Percentiles rank a stretch among this genome's conserved stretches.
Evolutionary conservation across 2,113 vertebrate genomes (phyloP).

Genomic region (Tricholaema leucomelas): DNA sequence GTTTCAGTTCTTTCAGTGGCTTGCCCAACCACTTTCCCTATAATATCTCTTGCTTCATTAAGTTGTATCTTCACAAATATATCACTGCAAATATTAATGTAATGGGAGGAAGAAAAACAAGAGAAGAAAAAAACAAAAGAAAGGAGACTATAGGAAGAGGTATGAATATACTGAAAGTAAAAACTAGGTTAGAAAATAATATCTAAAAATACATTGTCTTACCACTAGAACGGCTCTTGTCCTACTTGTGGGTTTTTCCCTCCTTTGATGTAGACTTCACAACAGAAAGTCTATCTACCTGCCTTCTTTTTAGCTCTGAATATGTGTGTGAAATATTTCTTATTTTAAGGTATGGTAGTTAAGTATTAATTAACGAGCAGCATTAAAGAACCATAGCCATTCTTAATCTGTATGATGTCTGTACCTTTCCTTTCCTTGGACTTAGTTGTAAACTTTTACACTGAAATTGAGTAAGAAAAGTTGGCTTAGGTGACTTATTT

Average conservation of each 20-base stretch:
- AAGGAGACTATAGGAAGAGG: not conserved
- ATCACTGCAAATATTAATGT: not conserved
- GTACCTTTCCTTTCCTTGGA: conserved; percentile 31
- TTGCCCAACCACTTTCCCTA: not conserved
- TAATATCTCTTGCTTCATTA: not conserved
- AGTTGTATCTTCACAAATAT: not conserved
- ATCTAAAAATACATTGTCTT: not conserved
- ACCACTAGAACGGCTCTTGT: not conserved
- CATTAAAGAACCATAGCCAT: conserved; percentile 18
- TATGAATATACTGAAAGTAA: not conserved
- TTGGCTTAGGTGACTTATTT: conserved; percentile 55
- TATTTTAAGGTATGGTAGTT: conserved; percentile 18
- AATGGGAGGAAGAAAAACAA: not conserved
- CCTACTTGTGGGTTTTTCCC: not conserved
- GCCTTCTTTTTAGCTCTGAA: not conserved
- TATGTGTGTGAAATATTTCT: not conserved
- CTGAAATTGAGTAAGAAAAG: conserved; percentile 55
- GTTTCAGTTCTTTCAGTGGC: not conserved
- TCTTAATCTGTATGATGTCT: conserved; percentile 17
- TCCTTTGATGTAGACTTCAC: not conserved
- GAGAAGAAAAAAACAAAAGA: no score
- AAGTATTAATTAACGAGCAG: conserved; percentile 33
- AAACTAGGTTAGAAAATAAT: not conserved
- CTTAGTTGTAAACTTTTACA: conserved; percentile 26
- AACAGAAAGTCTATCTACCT: not conserved